phyloP scores from a whole-genome alignment of 35 echinoderm and acorn worm genomes.

The Ophioderma brevispina region DNA sequence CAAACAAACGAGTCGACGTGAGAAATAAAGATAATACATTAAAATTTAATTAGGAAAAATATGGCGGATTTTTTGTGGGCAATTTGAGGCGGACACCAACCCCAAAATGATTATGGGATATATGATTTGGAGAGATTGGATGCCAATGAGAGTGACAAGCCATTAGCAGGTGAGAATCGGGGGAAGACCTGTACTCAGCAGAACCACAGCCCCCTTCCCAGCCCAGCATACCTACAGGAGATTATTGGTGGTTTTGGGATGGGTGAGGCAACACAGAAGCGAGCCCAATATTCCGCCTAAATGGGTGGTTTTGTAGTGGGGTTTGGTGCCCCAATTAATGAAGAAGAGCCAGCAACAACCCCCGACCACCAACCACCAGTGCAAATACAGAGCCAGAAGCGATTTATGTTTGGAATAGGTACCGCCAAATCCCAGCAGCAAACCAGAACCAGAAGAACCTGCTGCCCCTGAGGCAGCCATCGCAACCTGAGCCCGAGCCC shows the following conservation, averaged over 20 bases:
- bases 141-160: slow-evolving; percentile 20
- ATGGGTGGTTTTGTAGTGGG: slow-evolving; percentile 18
- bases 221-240: slow-evolving; percentile 30
- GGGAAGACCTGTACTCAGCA: slow-evolving; percentile 65
- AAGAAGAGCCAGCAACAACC: slow-evolving; percentile 1
- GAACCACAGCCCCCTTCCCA: slow-evolving; percentile 43
- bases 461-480: too few relatives aligned
- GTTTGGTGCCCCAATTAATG: slow-evolving; percentile 10
- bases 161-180: slow-evolving; percentile 53
- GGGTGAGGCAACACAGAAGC: not conserved
- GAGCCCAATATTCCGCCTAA: not conserved
- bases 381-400: not conserved
- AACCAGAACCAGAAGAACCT: not conserved
- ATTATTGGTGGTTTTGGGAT: slow-evolving; percentile 46
- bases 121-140: slow-evolving; percentile 64
- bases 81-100: slow-evolving; percentile 27
- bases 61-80: slow-evolving; percentile 34
- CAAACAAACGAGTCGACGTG: too few relatives aligned
- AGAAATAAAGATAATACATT: not conserved
- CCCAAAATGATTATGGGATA: slow-evolving; percentile 38
- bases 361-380: not conserved
- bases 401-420: slow-evolving; percentile 14
- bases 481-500: slow-evolving; percentile 7
- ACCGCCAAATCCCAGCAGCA: not conserved
- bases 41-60: not conserved